These are phyloP conservation scores for Galeopterus variegatus DNA, from an alignment of 2,113 vertebrate species.

Conservation along the genomic window DNA sequence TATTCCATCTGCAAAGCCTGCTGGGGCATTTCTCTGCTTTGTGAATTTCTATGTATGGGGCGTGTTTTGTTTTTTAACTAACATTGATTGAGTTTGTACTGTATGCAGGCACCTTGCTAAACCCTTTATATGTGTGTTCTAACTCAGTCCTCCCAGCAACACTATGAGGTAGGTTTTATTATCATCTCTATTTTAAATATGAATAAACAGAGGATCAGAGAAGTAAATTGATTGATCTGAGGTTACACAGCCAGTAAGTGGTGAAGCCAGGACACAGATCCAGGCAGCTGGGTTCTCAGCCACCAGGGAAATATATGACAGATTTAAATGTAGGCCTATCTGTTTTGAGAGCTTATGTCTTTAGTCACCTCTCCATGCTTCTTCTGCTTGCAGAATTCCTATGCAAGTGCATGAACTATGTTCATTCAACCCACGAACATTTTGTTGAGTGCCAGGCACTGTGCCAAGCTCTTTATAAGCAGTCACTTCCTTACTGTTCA, in stretches of 20 bases:
- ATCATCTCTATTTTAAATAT: not conserved
- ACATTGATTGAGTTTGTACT: not conserved
- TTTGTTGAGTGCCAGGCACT: not conserved
- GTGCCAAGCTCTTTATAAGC: not conserved
- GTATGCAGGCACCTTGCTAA: not conserved
- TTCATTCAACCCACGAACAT: not conserved
- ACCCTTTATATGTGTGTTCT: not conserved
- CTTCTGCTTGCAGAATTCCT: not conserved
- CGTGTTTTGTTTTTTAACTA: slow-evolving; percentile 31
- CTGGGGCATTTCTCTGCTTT: not conserved
- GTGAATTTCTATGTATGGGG: not conserved
- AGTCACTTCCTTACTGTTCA: not conserved
- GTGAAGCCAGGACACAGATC: not conserved
- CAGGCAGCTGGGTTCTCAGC: not conserved
- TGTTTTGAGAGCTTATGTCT: not conserved
- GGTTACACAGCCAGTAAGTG: not conserved
- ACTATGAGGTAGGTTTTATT: not conserved
- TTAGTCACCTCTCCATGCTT: not conserved
- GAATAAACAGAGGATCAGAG: not conserved
- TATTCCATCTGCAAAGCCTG: not conserved
- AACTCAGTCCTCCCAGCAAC: not conserved
- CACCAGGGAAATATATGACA: not conserved
- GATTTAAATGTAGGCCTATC: not conserved
- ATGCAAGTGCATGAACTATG: not conserved
- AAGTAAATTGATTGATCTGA: not conserved